Evolutionary conservation across 1,140 invertebrate species (phyloP), one percentile per base, ranked within the genome.

Genomic region (Trachelipus rathkii): DNA sequence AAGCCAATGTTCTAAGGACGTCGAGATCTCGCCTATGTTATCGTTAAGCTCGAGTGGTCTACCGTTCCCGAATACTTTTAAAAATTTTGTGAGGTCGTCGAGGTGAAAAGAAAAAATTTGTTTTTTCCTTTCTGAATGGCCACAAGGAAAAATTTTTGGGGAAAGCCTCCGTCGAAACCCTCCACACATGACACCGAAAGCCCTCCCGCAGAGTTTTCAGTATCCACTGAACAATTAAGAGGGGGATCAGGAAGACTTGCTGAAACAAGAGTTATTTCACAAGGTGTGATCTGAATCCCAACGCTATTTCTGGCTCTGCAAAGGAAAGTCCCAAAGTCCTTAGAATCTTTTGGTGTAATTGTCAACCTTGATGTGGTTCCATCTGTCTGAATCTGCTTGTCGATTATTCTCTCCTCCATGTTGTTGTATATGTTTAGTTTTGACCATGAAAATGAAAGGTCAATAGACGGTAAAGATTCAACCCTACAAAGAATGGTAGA

Each of bases 191-290:
- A 90, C 9, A 94, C 89, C 77, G 91, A 89, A 73, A 93, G 85
- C 8, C 92, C 92, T 73, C 91, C 89, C n/a, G 90, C 90, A 13
- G 92, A 93, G 83, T 92, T 90, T 85, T 93, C 93, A 71, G 90
- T 87, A 72, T 92, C 86, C 8, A 76, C 72, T 6, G 91, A 90
- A 84, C 92, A 94, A 85, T 94, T 94, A 83, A 89, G 88, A 10
- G 92, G 91, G 4, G 91, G 87, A 84, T 94, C 92, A 11, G 92
- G 92, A 82, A 91, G 92, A 44, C 86, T 87, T 5, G 89, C 90
- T 2, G 90, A 89, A 76, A 92, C 87, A 66, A 92, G 86, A 60
- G 89, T 89, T 84, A 91, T 91, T 11, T 89, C 85, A 84, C 91
- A 92, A 0, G 91, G 89, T 33, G 87, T 86, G 23, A 84, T 84